A percentile compares a stretch with the other conserved stretches of the same genome.
These are phyloP conservation scores for Chrysolina oricalcia DNA, from an alignment of 2,888 invertebrate genomes.

Conservation along the genomic window DNA sequence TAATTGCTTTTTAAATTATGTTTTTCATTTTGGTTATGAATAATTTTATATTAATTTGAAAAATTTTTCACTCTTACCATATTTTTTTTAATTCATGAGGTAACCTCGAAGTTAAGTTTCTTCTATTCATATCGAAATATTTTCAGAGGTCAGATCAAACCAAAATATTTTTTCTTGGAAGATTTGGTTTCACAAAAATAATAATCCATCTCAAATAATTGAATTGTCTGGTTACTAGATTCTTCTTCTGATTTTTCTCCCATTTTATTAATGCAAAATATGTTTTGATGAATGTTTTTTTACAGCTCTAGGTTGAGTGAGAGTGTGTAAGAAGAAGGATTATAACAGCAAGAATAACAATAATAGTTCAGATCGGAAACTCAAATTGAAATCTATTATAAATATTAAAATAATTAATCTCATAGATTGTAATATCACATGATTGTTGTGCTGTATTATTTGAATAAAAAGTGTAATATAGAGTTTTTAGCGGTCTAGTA, in stretches of 20 bases:
- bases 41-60: too few species aligned
- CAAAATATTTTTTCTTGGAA: too few species aligned
- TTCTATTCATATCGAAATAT: too few species aligned
- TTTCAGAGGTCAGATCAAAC: too few species aligned
- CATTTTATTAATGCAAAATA: conserved; percentile 43
- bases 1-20: too few species aligned
- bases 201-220: background rate
- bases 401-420: conserved; percentile 66
- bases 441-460: conserved; percentile 69
- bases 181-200: too few species aligned
- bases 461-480: conserved; percentile 50
- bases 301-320: conserved; percentile 70
- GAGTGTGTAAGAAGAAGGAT: conserved; percentile 36
- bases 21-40: too few species aligned
- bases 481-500: conserved; percentile 3
- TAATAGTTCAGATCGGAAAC: conserved; percentile 60
- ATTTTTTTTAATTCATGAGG: too few species aligned
- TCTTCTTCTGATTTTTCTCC: background rate
- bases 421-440: conserved; percentile 69
- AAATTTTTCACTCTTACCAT: too few species aligned
- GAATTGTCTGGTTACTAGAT: background rate
- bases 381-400: conserved; percentile 60
- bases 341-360: conserved; percentile 52
- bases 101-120: too few species aligned
- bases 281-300: conserved; percentile 57